Conservation (phyloP, 2,888 invertebrate species). For the Philhelius pedissequus region DNA sequence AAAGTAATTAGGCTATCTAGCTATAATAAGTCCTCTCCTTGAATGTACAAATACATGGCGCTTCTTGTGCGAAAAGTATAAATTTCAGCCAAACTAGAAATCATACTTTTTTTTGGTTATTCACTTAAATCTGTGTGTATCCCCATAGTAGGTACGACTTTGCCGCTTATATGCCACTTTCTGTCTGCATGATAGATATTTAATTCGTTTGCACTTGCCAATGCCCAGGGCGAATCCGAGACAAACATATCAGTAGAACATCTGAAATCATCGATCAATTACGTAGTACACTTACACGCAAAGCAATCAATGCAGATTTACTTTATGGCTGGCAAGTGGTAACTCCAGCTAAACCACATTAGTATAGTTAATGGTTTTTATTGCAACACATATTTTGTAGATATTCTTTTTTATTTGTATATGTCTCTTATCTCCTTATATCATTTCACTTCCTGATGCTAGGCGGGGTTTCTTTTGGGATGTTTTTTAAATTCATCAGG, state of each 20-base stretch:
- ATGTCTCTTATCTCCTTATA: background rate
- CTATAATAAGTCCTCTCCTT: too few species aligned
- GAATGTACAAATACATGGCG: background rate
- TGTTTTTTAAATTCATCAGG: background rate
- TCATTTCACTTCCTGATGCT: background rate
- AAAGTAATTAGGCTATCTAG: too few species aligned
- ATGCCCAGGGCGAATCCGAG: background rate
- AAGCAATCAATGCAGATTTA: background rate
- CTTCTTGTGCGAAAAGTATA: too few species aligned
- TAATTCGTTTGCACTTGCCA: background rate
- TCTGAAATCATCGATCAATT: background rate
- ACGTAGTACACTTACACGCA: background rate
- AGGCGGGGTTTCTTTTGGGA: background rate
- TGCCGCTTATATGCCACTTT: background rate
- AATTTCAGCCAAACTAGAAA: background rate
- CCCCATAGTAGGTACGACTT: background rate
- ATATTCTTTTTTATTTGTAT: background rate
- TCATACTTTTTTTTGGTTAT: background rate
- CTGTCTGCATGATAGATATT: background rate
- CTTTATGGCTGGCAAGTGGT: background rate
- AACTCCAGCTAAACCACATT: background rate
- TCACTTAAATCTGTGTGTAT: background rate
- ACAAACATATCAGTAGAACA: background rate
- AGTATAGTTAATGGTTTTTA: background rate
- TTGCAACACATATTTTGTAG: background rate